Evolutionary conservation across 2,888 invertebrate genomes (phyloP).

Genomic region (Rhopalosiphum nymphaeae): DNA sequence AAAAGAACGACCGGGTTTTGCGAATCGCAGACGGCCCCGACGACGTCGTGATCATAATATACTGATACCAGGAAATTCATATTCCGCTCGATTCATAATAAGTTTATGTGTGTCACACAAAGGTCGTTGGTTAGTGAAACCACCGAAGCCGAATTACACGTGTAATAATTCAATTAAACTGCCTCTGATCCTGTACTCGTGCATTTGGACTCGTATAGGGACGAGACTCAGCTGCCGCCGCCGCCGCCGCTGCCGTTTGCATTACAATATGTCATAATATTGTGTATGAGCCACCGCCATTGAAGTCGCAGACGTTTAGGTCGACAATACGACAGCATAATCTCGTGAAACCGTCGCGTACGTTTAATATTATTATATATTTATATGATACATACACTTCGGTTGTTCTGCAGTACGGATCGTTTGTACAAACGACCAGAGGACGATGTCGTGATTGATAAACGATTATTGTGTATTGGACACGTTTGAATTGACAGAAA

Average conservation of each 20-base stretch:
- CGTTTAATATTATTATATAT: not conserved
- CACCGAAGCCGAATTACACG: conserved; percentile 3
- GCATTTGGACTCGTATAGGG: not conserved
- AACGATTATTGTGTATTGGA: not conserved
- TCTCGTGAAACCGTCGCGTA: not conserved
- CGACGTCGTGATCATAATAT: not conserved
- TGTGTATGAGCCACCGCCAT: not conserved
- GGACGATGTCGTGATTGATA: not conserved
- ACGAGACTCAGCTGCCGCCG: not conserved
- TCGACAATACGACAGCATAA: not conserved
- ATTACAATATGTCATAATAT: not conserved
- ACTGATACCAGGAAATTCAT: not conserved
- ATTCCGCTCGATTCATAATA: conserved; percentile 49
- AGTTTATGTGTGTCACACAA: conserved; percentile 37
- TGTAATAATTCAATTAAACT: conserved; percentile 38
- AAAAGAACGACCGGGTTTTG: not conserved
- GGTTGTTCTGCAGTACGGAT: not conserved
- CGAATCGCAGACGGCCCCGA: not conserved
- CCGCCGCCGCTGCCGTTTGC: not conserved
- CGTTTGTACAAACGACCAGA: not conserved
- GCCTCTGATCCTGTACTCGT: not conserved
- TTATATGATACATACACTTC: not conserved
- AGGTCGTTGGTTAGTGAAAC: conserved; percentile 20
- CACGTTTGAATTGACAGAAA: not conserved
- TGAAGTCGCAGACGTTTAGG: not conserved